Evolutionary conservation across 2,888 invertebrate genomes (phyloP), one percentile per base, ranked within the genome.

Genomic region (Eretmocerus hayati): DNA sequence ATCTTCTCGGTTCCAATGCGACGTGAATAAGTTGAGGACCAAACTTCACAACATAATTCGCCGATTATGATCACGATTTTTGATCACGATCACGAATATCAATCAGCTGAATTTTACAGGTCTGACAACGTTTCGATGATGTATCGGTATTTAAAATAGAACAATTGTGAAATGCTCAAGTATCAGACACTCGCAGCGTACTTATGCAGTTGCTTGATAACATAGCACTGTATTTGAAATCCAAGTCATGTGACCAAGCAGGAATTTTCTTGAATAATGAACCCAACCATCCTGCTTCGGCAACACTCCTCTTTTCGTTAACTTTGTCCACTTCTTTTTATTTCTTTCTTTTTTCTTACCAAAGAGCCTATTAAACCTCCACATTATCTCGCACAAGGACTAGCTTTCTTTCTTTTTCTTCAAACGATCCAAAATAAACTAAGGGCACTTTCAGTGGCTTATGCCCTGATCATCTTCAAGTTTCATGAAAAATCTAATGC

Each of bases 401-500:
- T 66, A 67, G 66, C 63, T 62, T 62, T 42, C 51, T 50, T 53
- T 46, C 50, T 52, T 47, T 48, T 44, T 50, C 50, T 50, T 51
- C 55, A 66, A 67, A 67, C 63, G 63, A 67, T 65, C 63, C 62
- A 68, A 67, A 66, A 68, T 66, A 67, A 68, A 68, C 65, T 68
- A 67, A 68, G 68, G 66, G 68, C 68, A 68, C 68, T 68, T 67
- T 66, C 62, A 66, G 62, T 67, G 67, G 67, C 67, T 60, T 62
- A 66, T 67, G 66, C 67, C 67, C 68, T 64, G 63, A 59, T 61
- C 61, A 23, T 67, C 62, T 64, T 62, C 63, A 59, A 66, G 61
- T 63, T 59, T 66, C 63, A 63, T 77, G 78, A 79, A 79, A 79
- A 79, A 78, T 78, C 74, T 76, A 77, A 77, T 76, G 77, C 76